phyloP scores from a whole-genome alignment of 2,888 invertebrate species.

The Amphipyra tragopoginis region DNA sequence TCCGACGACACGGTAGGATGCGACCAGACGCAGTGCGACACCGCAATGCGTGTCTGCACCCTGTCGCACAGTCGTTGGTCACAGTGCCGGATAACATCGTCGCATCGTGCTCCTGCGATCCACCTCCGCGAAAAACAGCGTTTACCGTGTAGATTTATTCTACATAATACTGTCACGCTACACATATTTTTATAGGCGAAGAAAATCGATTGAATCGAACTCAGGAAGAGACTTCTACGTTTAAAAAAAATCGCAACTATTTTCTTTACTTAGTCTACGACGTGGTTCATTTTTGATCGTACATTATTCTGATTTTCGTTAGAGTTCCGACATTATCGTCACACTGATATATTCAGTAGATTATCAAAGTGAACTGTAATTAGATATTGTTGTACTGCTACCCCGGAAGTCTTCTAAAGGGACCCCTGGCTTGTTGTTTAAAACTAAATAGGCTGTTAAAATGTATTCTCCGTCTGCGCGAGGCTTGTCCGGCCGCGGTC shows the following conservation, averaged over 20 bases:
- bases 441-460: constrained; percentile 38
- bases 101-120: background rate
- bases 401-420: constrained; percentile 6
- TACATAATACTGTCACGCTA: too few species aligned
- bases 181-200: too few species aligned
- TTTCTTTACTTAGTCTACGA: too few species aligned
- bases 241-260: too few species aligned
- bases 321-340: background rate
- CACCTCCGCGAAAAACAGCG: background rate
- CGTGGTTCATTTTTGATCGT: background rate
- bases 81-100: background rate
- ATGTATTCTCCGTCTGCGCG: constrained; percentile 21
- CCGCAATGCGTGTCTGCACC: constrained; percentile 59
- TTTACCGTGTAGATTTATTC: too few species aligned
- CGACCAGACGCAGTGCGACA: constrained; percentile 53
- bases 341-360: background rate
- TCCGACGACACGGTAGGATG: constrained; percentile 16
- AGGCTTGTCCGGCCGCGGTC: background rate
- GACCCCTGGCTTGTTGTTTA: constrained; percentile 23
- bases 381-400: constrained; percentile 6
- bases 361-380: constrained; percentile 14
- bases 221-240: too few species aligned
- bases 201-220: too few species aligned
- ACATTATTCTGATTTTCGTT: too few species aligned
- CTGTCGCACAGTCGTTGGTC: background rate